Evolutionary conservation across 35 echinoderm and acorn worm species (phyloP).

Genomic region (Holothuria glaberrima): DNA sequence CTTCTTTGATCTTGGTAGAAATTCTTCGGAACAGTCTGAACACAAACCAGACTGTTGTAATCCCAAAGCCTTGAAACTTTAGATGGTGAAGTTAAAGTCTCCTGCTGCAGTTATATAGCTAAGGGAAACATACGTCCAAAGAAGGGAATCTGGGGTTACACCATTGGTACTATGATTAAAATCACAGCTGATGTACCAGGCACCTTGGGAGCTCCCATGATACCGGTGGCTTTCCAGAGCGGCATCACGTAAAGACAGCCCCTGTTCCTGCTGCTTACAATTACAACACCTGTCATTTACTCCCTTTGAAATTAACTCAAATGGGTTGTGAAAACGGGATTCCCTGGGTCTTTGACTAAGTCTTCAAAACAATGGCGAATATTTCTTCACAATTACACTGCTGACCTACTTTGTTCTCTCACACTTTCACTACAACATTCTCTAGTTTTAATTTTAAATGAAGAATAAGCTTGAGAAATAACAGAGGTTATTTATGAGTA

Average conservation of each 20-base stretch:
- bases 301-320: conserved; percentile 34
- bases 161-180: background rate
- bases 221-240: background rate
- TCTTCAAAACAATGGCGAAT: background rate
- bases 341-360: conserved; percentile 45
- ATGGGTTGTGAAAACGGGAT: conserved; percentile 28
- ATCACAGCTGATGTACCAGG: background rate
- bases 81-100: no score
- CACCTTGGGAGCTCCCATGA: background rate
- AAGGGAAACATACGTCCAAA: background rate
- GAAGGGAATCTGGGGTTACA: background rate
- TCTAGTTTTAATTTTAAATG: no score
- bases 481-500: no score
- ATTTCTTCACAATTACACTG: no score
- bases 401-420: no score
- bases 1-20: no score
- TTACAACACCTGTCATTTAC: conserved; percentile 58
- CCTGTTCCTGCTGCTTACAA: conserved; percentile 24
- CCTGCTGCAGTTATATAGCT: conserved; percentile 9
- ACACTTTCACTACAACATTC: no score
- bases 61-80: no score
- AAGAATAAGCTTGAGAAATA: no score
- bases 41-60: no score
- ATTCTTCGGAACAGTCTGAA: no score
- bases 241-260: conserved; percentile 35